Conservation (phyloP, 2,888 invertebrate species). For the Poecilobothrus nobilitatus region DNA sequence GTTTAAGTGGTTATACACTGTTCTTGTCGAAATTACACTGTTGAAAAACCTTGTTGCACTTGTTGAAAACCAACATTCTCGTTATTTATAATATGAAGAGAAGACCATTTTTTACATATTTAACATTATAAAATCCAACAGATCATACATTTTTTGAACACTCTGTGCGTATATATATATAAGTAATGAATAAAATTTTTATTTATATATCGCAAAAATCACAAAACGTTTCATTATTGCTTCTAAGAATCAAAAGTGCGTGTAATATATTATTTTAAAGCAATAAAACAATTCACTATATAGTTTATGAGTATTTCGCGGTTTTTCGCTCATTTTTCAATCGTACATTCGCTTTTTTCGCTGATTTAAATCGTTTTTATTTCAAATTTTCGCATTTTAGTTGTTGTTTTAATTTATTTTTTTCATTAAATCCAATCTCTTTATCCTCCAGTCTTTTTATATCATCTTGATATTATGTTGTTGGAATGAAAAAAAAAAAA, state of each 20-base stretch:
- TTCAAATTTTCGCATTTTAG: neutral
- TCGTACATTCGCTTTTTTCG: neutral
- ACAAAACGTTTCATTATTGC: constrained; percentile 6
- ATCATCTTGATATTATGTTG: no score
- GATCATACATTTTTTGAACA: no score
- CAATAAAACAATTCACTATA: neutral
- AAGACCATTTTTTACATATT: no score
- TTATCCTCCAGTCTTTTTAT: neutral
- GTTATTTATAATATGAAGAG: no score
- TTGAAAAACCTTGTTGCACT: no score
- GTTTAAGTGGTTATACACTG: no score
- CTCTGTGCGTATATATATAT: neutral
- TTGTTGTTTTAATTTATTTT: neutral
- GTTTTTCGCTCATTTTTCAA: neutral
- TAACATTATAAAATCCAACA: no score
- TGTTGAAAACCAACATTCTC: no score
- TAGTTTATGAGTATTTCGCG: neutral
- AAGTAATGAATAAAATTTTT: neutral
- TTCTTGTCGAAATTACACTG: no score
- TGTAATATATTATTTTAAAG: constrained; percentile 1
- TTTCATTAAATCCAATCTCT: neutral
- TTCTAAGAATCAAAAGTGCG: neutral
- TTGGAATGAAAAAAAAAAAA: no score
- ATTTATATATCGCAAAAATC: neutral
- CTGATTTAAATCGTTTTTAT: constrained; percentile 1